Base-by-base conservation (phyloP, 2,888 invertebrate genomes). In the Melanotus villosus region DNA sequence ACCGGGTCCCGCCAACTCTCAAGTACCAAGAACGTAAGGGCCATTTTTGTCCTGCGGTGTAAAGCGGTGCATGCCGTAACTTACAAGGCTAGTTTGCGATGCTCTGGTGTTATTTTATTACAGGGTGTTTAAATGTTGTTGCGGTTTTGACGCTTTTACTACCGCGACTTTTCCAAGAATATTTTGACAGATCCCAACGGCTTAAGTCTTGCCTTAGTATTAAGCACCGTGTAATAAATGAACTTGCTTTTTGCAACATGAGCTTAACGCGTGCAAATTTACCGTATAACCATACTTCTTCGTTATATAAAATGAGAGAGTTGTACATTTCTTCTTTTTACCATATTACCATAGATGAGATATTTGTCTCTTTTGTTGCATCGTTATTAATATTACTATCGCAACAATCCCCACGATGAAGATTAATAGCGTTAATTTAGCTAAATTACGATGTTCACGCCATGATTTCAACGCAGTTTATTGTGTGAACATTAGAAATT, bases 111-210 rank as follows among this genome's bases (percentile, higher is more conserved):
- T 79, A 80, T 80, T 80, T 80, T 80, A 80, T 79, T 77, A 76
- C 79, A 58, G 71, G 73, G 72, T 73, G 75, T 78, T 79, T 78
- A 78, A 80, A 79, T 77, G 78, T 79, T 80, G 80, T 79, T 78
- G 81, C 79, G 79, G 76, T 81, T 80, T 81, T 80, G 79, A 80
- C 79, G 78, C 79, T 78, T 81, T 80, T 80, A 80, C 80, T 78
- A 76, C 75, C 75, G 75, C 66, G 72, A 70, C 75, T 78, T 78
- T 78, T 77, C 72, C 71, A 68, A 75, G 78, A 79, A 76, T 71
- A 78, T 76, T 78, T 75, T 73, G 74, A 72, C 52, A 66, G 68
- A 58, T 65, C 32, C 59, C 26, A 54, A 38, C 36, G 58, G 52
- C 45, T 57, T 38, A 54, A 56, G 56, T 16, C 57, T 19, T 57